Evolutionary conservation across 2,797 vertebrate species (phyloP), one percentile per base, ranked within the genome.

Genomic region (Acanthornis magna): DNA sequence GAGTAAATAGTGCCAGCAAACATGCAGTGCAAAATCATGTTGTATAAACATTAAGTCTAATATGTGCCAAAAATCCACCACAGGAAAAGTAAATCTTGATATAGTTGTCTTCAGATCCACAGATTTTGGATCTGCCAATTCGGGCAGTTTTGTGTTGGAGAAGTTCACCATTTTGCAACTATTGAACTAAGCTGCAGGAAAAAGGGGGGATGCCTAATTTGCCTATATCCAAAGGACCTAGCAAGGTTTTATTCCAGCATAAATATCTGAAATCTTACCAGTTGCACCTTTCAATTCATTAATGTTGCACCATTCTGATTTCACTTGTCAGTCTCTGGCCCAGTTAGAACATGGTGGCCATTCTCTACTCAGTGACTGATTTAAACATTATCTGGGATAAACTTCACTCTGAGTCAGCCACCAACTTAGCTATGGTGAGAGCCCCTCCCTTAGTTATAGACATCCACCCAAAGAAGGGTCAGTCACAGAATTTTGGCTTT

Each of bases 291-390:
- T 88, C 42, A 67, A 6, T 23, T 81, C 32, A 13, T 54, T 62
- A 5, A 14, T 6, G 18, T 65, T n/a, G 14, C 20, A 50, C 26
- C 9, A 8, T 66, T 95, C 60, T 68, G 75, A 53, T 82, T 82
- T 54, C 26, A 10, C n/a, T 38, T 60, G 17, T 45, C 5, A 3
- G 26, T 45, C 38, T 73, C 86, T 84, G 50, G 43, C 14, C 17
- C 50, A 12, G 14, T 20, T 57, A 43, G 67, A 62, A 27, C 21
- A 13, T 0, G 0, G 25, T 42, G 60, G 15, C 23, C 11, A 0
- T 53, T 55, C 62, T 63, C 10, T 72, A 11, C 55, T 82, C 36
- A 12, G 47, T 50, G 20, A 14, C 8, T 38, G 47, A n/a, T 81
- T 73, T 53, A 82, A 60, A 29, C 0, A 0, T 65, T 93, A 22